Base-by-base conservation (phyloP, 2,797 vertebrate species). In the Myotis daubentonii region DNA sequence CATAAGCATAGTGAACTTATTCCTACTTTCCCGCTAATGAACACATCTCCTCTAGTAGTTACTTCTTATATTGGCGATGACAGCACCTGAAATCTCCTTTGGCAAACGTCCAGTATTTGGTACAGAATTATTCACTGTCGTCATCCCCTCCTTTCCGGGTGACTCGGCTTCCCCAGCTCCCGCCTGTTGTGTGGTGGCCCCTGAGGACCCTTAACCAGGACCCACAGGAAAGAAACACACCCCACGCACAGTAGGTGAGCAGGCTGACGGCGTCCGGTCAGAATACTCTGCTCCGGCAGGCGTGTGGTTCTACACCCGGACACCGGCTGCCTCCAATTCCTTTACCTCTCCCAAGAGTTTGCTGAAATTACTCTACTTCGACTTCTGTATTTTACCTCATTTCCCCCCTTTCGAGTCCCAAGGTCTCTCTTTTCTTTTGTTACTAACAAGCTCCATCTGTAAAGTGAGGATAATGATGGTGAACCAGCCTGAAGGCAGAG, bases 401-500 rank as follows among this genome's bases (percentile, higher is more conserved):
- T 83, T 33, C 30, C 1, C 5, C 47, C 12, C 2, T 86, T 95
- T 66, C 16, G 62, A 83, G 38, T 57, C n/a, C 60, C 66, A 36
- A 13, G 19, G 9, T 72, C 33, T 28, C 60, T 83, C 15, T 91
- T 95, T 91, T n/a, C 84, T 92, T 90, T 87, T 86, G 66, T 84
- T 72, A 23, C 49, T 83, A 74, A 84, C 62, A 76, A 91, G 83
- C 53, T 75, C 36, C 85, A 68, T 86, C 53, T 93, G 8, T 85
- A 79, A 82, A 86, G 51, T 19, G 12, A 84, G 44, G 49, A 49
- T 65, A 93, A 86, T 0, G 6, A 79, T 13, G 36, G 71, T 2
- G n/a, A 80, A 20, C 30, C 49, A 17, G 65, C 71, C 83, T 2
- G 53, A 76, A 92, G 80, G 75, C 89, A 88, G 66, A 88, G 66